Percentiles rank a stretch among this genome's conserved stretches.
phyloP scores from a whole-genome alignment of 1,140 invertebrate genomes.

The Monochamus saltuarius region DNA sequence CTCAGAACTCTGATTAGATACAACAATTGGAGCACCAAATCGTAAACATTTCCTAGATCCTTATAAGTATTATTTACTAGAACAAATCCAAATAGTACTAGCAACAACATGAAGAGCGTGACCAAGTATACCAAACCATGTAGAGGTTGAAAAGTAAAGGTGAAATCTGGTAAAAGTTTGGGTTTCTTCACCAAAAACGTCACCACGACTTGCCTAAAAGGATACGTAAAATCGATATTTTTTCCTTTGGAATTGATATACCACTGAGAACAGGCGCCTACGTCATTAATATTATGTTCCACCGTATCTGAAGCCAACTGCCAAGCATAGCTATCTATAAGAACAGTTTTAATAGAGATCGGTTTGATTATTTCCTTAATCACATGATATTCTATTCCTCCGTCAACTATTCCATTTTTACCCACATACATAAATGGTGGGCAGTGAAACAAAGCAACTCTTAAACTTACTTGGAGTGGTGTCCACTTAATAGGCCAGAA shows the following conservation, averaged over 20 bases:
- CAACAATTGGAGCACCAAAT: background rate
- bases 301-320: background rate
- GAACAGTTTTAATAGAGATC: background rate
- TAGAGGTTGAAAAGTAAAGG: conserved; percentile 18
- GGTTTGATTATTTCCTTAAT: conserved; percentile 8
- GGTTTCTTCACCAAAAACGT: conserved; percentile 23
- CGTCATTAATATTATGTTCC: background rate
- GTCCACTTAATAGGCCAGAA: too few species aligned
- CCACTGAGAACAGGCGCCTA: conserved; percentile 21
- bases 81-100: background rate
- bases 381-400: conserved; percentile 12
- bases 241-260: background rate
- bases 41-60: background rate
- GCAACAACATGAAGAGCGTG: background rate
- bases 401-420: background rate
- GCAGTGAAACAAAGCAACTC: conserved; percentile 19
- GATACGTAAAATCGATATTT: conserved; percentile 10
- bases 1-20: conserved; percentile 1
- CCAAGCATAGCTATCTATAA: conserved; percentile 16
- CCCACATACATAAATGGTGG: conserved; percentile 17
- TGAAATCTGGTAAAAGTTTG: background rate
- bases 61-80: background rate
- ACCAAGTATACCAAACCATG: background rate
- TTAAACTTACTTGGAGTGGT: background rate
- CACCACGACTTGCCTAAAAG: conserved; percentile 8